These are phyloP conservation scores for Cheilosia vernalis DNA, from an alignment of 2,888 invertebrate genomes.

Conservation along the genomic window DNA sequence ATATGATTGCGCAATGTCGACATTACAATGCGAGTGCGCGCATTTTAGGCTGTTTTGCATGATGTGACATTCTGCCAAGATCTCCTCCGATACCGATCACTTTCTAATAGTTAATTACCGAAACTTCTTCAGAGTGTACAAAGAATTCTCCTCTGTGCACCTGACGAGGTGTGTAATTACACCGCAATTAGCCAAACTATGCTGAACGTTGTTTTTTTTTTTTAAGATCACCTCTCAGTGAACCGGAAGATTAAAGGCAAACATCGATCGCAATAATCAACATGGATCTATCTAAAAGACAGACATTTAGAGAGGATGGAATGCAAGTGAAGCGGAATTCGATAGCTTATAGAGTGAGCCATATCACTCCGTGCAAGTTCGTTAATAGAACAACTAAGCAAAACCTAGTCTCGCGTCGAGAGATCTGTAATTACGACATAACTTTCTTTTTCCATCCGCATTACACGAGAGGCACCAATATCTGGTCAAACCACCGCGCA, in stretches of 20 bases:
- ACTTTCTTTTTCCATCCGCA: slow-evolving; percentile 68
- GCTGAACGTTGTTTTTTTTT: slow-evolving; percentile 24
- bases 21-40: slow-evolving; percentile 1
- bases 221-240: slow-evolving; percentile 32
- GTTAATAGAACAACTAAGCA: slow-evolving; percentile 57
- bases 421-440: slow-evolving; percentile 67
- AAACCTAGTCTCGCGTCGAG: slow-evolving; percentile 36
- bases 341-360: slow-evolving; percentile 38
- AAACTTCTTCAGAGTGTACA: slow-evolving; percentile 28
- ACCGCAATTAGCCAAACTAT: slow-evolving; percentile 35
- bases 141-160: slow-evolving; percentile 19
- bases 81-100: slow-evolving; percentile 24
- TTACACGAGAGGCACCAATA: slow-evolving; percentile 33
- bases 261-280: slow-evolving; percentile 27
- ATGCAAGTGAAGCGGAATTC: slow-evolving; percentile 31
- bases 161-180: slow-evolving; percentile 49
- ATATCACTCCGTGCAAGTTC: slow-evolving; percentile 9
- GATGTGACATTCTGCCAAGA: slow-evolving; percentile 27
- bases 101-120: slow-evolving; percentile 53
- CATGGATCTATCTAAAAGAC: slow-evolving; percentile 21
- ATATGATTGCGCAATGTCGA: slow-evolving; percentile 44
- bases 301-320: slow-evolving; percentile 31
- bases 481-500: slow-evolving; percentile 43
- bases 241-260: slow-evolving; percentile 38
- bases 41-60: slow-evolving; percentile 11